Evolutionary conservation across 2,113 vertebrate genomes (phyloP).

Genomic region (Tylochromis polylepis): DNA sequence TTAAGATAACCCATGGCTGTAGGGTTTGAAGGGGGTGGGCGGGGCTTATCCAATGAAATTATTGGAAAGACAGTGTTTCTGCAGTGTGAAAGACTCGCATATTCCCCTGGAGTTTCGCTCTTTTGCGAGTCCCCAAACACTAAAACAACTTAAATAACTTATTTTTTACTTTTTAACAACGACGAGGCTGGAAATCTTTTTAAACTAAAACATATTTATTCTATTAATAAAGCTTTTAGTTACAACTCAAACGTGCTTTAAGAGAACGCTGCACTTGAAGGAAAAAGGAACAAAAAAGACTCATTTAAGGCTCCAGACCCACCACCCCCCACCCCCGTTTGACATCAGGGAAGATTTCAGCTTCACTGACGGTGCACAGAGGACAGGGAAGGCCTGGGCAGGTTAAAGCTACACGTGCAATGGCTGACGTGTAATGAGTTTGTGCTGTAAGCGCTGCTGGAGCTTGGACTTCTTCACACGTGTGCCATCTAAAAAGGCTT

Average conservation of each 20-base stretch:
- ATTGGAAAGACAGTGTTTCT: fast-evolving
- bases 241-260: background rate
- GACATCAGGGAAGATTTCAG: background rate
- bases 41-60: background rate
- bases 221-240: background rate
- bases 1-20: background rate
- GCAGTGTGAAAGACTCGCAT: fast-evolving
- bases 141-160: background rate
- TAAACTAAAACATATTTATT: background rate
- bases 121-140: background rate
- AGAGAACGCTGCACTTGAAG: background rate
- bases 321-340: no score
- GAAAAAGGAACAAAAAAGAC: background rate
- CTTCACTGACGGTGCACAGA: background rate
- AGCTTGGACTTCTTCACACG: background rate
- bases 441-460: background rate
- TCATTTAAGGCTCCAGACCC: background rate
- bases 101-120: fast-evolving
- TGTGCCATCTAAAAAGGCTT: fast-evolving
- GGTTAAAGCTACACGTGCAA: background rate
- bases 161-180: background rate
- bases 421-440: background rate
- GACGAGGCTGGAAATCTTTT: background rate
- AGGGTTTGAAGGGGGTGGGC: background rate
- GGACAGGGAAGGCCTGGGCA: background rate